These are phyloP conservation scores for Drosophila nigrodunni DNA, from an alignment of 1,140 invertebrate species.

Conservation along the genomic window DNA sequence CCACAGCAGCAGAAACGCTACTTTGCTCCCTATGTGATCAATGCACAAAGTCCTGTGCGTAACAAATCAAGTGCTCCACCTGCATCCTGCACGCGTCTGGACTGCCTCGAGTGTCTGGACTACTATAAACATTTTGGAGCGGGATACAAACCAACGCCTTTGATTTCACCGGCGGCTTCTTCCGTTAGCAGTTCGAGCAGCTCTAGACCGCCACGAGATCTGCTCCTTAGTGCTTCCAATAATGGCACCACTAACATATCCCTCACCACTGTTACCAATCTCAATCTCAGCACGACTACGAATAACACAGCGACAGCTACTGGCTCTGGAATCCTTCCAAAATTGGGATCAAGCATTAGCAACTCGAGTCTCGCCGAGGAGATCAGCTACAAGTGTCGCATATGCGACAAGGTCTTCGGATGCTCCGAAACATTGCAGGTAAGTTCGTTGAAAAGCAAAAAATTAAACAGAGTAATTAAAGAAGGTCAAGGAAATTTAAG, in stretches of 20 bases:
- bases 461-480: background rate
- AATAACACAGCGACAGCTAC: conserved; percentile 2
- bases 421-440: conserved; percentile 82
- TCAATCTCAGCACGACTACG: conserved; percentile 52
- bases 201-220: conserved; percentile 40
- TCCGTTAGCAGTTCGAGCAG: conserved; percentile 69
- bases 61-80: conserved; percentile 23
- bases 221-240: conserved; percentile 24
- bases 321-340: conserved; percentile 26
- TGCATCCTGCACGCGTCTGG: conserved; percentile 52
- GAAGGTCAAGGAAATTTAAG: no score
- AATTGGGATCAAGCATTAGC: conserved; percentile 2
- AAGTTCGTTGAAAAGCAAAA: conserved; percentile 25
- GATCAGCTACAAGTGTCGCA: conserved; percentile 79
- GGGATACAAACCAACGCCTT: conserved; percentile 51
- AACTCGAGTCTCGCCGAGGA: conserved; percentile 60
- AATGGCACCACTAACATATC: conserved; percentile 60
- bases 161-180: conserved; percentile 68
- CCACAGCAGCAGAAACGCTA: conserved; percentile 66
- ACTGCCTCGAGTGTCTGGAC: conserved; percentile 71
- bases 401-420: conserved; percentile 84
- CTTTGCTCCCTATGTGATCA: conserved; percentile 77
- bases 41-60: conserved; percentile 33
- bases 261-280: conserved; percentile 70
- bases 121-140: conserved; percentile 64